Base-by-base conservation (phyloP, 2,888 invertebrate species). In the Chymomyza procnemis region DNA sequence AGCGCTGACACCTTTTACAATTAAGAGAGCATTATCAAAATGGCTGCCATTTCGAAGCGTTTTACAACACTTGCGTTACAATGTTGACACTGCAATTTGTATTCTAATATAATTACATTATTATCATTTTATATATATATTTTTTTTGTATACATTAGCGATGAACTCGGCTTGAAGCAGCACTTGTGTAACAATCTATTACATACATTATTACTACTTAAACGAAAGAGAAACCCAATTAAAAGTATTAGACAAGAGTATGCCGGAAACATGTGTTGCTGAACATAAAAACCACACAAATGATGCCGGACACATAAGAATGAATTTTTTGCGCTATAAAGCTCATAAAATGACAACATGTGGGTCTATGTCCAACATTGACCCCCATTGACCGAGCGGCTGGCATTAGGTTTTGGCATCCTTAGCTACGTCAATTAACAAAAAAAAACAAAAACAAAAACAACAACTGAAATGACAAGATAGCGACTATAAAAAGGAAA, bases 361-460 rank as follows among this genome's bases (percentile, higher is more conserved):
- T 41, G 34, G 34, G 34, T 41, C 6, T 6, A 26, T 26, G 12
- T 41, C 12, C 34, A 41, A 5, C 9, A 2, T 12, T 41, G 34
- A 41, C 34, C 12, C 34, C 12, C 12, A 41, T 19, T 41, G 18
- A 54, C 14, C 52, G 64, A 48, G 64, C 46, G 70, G 65, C 54
- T 66, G 64, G 59, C 55, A n/a, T 50, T 48, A 54, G 41, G 66
- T 66, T 66, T 64, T 67, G 73, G 65, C 63, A 55, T 9, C 34
- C 34, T 9, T 41, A 41, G 12, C 34, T 1, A 41, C 66, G 68
- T 61, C 78, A 78, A 78, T 80, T 80, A 78, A 71, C 70, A 68
- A 69, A 67, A 55, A 68, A 62, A 64, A 41, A n/a, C n/a, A n/a
- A 12, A 12, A 50, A n/a, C n/a, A 54, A 48, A 55, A 61, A 61